Percentiles rank a stretch among this genome's conserved stretches.
Evolutionary conservation across 2,797 vertebrate genomes (phyloP).

Genomic region (Karalla daura): DNA sequence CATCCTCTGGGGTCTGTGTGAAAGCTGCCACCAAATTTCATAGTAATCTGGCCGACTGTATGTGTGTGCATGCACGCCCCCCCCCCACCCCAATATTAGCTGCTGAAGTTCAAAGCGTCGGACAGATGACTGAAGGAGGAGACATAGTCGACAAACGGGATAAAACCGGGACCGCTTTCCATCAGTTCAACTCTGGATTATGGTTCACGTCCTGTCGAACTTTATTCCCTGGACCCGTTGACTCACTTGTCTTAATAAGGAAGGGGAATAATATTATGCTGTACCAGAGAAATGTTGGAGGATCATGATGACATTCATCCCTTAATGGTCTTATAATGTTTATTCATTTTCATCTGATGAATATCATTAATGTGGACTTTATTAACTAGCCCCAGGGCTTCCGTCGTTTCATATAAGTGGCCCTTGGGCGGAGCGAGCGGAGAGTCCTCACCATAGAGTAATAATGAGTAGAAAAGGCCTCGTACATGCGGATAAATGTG

Average conservation of each 20-base stretch:
- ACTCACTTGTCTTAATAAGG: not conserved
- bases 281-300: not conserved
- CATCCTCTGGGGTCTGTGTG: conserved; percentile 26
- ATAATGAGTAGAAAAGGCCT: not conserved
- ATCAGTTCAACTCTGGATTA: not conserved
- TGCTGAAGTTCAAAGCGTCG: conserved; percentile 7
- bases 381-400: too few species aligned
- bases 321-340: too few species aligned
- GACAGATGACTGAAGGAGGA: conserved; percentile 18
- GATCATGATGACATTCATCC: too few species aligned
- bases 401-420: too few species aligned
- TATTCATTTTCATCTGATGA: too few species aligned
- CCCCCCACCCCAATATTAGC: too few species aligned
- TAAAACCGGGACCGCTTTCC: not conserved
- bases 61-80: too few species aligned
- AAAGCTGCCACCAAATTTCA: conserved; percentile 18
- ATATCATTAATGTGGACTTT: too few species aligned
- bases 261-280: not conserved
- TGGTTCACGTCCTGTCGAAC: not conserved
- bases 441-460: too few species aligned
- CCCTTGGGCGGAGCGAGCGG: too few species aligned
- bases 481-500: not conserved
- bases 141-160: not conserved
- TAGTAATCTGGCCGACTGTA: conserved; percentile 22
- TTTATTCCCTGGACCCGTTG: not conserved